phyloP scores from a whole-genome alignment of 2,113 vertebrate species.

The Lycaon pictus region DNA sequence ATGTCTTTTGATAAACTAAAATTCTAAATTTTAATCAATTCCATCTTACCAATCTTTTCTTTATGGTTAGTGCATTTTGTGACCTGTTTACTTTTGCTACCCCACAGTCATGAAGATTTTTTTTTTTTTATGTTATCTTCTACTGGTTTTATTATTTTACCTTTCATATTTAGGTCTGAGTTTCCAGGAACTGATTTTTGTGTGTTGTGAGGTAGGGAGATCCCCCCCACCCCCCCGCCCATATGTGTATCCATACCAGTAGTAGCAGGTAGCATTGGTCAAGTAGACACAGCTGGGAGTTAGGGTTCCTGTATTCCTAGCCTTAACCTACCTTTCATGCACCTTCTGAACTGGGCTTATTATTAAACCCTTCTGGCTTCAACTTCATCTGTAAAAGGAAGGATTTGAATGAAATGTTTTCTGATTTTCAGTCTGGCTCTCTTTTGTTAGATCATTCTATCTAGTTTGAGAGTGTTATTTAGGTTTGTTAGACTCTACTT shows the following conservation, averaged over 20 bases:
- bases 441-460: neutral
- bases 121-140: neutral
- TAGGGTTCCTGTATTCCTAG: neutral
- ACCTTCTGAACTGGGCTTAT: neutral
- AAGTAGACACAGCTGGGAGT: neutral
- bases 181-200: neutral
- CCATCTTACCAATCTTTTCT: neutral
- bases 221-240: neutral
- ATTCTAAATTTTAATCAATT: constrained; percentile 23
- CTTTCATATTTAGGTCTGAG: neutral
- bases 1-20: constrained; percentile 21
- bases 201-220: neutral
- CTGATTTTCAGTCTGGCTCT: neutral
- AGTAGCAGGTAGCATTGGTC: neutral
- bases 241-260: neutral
- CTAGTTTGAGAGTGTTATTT: neutral
- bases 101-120: neutral
- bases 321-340: neutral
- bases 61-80: neutral
- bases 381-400: constrained; percentile 1
- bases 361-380: neutral
- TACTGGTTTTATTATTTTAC: neutral
- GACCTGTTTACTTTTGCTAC: constrained; percentile 7
- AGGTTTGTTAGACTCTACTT: neutral
- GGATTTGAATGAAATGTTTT: neutral